A percentile compares a stretch with the other conserved stretches of the same genome.
phyloP scores from a whole-genome alignment of 2,113 vertebrate species.

The Egretta garzetta region DNA sequence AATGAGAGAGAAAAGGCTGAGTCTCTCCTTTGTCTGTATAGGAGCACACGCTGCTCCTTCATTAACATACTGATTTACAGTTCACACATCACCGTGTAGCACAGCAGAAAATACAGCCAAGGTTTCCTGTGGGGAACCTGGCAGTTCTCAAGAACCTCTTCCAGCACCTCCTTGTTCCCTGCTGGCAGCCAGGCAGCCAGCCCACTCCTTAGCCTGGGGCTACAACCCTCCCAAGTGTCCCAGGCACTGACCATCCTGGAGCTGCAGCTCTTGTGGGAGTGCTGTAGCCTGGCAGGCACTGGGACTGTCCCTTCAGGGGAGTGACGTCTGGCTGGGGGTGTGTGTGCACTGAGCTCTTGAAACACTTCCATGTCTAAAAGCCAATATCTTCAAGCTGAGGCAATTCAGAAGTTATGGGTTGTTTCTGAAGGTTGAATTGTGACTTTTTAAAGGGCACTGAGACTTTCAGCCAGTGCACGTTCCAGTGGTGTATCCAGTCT shows the following conservation, averaged over 20 bases:
- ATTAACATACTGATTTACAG: neutral
- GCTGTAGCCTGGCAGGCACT: neutral
- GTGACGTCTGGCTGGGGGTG: fast-evolving
- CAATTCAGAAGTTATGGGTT: neutral
- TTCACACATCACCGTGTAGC: neutral
- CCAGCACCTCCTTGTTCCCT: neutral
- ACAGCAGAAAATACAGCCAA: neutral
- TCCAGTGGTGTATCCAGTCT: neutral
- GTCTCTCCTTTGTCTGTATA: neutral
- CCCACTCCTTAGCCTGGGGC: neutral
- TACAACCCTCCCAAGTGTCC: neutral
- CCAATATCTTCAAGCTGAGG: neutral
- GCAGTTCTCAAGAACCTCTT: neutral
- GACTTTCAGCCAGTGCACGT: fast-evolving
- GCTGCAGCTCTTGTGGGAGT: neutral
- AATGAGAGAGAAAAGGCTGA: neutral
- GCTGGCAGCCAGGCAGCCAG: neutral
- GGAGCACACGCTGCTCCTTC: neutral
- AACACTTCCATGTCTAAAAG: neutral
- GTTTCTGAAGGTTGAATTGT: neutral
- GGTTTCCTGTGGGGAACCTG: neutral
- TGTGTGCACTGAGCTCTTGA: neutral
- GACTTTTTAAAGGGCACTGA: neutral
- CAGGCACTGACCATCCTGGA: neutral
- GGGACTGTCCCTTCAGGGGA: neutral